Conservation (phyloP, 2,888 invertebrate genomes). For the Mythimna pallens region DNA sequence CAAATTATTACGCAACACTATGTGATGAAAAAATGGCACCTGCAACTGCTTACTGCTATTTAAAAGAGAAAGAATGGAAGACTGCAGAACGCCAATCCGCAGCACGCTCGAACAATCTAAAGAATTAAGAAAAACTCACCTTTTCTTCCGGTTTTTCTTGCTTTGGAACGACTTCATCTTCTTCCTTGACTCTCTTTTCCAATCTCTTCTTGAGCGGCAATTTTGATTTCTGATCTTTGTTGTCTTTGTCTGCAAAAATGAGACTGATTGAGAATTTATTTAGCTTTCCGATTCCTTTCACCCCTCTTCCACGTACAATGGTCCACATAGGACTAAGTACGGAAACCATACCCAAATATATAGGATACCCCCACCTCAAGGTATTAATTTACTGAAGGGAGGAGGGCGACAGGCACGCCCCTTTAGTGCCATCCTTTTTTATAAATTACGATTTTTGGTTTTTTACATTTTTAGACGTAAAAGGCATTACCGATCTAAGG, state of each 20-base stretch:
- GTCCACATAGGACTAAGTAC: too few species aligned
- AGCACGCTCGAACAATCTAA: background rate
- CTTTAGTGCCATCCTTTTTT: too few species aligned
- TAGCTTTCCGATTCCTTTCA: background rate
- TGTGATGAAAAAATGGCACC: too few species aligned
- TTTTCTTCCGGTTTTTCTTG: background rate
- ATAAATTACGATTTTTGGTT: too few species aligned
- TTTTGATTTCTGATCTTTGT: constrained; percentile 17
- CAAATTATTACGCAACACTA: background rate
- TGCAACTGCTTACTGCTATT: background rate
- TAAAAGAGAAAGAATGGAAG: background rate
- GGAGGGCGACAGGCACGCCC: background rate
- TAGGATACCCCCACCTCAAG: background rate
- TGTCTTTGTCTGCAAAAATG: constrained; percentile 24
- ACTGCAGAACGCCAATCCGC: background rate
- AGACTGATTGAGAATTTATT: background rate
- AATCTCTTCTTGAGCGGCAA: constrained; percentile 58
- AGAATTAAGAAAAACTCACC: constrained; percentile 18
- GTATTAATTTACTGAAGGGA: background rate
- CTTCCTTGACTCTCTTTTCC: constrained; percentile 24
- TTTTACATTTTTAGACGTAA: too few species aligned
- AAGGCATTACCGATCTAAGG: background rate
- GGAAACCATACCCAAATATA: too few species aligned
- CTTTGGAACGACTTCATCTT: constrained; percentile 11
- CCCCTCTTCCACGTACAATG: too few species aligned